These are phyloP conservation scores for Gallinago solitaria DNA, from an alignment of 2,797 vertebrate genomes.

Conservation along the genomic window DNA sequence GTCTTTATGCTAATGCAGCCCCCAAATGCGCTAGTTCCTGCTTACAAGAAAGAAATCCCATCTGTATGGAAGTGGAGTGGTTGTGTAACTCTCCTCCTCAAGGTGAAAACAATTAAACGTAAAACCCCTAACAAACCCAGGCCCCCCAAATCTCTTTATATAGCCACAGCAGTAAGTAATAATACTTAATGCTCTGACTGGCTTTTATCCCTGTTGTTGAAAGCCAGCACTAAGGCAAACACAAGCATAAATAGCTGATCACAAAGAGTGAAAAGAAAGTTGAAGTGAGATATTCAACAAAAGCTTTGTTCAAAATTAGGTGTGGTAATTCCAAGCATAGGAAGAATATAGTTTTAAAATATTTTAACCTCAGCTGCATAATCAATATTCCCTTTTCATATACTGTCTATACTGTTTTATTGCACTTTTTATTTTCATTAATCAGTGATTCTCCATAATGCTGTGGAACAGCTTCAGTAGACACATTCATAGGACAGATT, in stretches of 20 bases:
- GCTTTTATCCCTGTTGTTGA: neutral
- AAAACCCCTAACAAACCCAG: neutral
- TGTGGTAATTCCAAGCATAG: neutral
- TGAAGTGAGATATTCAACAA: neutral
- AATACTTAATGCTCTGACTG: neutral
- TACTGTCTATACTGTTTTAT: neutral
- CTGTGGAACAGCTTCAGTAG: neutral
- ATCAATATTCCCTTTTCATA: constrained; percentile 1
- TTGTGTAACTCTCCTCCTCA: constrained; percentile 6
- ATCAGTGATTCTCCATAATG: neutral
- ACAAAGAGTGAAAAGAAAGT: neutral
- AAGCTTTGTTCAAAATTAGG: neutral
- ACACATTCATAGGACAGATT: neutral
- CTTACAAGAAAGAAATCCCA: neutral
- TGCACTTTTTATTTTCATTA: neutral
- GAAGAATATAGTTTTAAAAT: neutral
- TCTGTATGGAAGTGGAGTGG: neutral
- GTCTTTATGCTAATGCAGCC: neutral
- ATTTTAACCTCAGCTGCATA: neutral
- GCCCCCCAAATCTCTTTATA: neutral
- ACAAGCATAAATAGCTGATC: neutral
- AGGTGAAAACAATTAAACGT: constrained; percentile 22
- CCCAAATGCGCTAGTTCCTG: neutral
- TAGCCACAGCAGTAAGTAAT: neutral
- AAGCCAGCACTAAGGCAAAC: neutral